Evolutionary conservation across 2,797 vertebrate species (phyloP), one percentile per base, ranked within the genome.

Genomic region (Darevskia nairensis): DNA sequence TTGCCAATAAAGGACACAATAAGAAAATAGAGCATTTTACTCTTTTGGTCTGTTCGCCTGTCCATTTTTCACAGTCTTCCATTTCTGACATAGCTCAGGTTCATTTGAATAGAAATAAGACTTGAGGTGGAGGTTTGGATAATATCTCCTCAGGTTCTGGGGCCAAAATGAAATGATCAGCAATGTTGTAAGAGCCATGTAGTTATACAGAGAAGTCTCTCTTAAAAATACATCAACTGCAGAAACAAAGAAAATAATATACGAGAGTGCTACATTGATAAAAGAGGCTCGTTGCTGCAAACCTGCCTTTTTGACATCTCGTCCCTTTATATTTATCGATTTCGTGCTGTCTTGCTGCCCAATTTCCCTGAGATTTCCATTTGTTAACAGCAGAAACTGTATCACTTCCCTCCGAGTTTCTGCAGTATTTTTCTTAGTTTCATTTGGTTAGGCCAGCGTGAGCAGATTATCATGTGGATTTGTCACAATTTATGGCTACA

Each of bases 401-500:
- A 17, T 82, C 41, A 87, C 85, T 89, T 68, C 90, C 88, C 41
- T 0, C 0, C 68, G 69, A 90, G 46, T 61, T 89, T 91, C 89
- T 92, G 89, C 41, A n/a, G 6, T 72, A 69, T 88, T 94, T 94
- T 90, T 78, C 83, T 83, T 88, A 91, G 55, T 55, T 90, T 91
- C 75, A 79, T 92, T 91, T 85, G 82, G 59, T 85, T 92, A 89
- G 41, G 19, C 50, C 44, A 27, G 41, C 35, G 84, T 90, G 85
- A 93, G 78, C 59, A 92, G 89, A 91, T 89, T 94, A 91, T 94
- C 80, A 88, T 88, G 35, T 82, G 90, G 87, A 85, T 84, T 88
- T 93, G 32, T 91, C 78, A 89, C 89, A 90, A 93, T 94, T 95
- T 91, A 94, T 78, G 87, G 82, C 0, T 0, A 66, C 74, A 86